Conservation (phyloP, 2,888 invertebrate species). For the Lumbricus terrestris region DNA sequence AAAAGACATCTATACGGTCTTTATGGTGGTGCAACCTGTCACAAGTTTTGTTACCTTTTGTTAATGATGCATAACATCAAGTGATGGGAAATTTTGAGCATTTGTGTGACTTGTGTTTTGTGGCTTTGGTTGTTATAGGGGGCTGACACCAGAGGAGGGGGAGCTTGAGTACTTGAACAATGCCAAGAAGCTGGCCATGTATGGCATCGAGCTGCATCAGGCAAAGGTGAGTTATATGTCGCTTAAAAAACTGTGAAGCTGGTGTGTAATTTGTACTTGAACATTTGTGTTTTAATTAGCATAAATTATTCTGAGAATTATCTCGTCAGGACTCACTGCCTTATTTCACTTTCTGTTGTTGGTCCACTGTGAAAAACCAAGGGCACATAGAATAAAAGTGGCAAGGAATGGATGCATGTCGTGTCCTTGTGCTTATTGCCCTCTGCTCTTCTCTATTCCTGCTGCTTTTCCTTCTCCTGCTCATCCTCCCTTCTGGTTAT, state of each 20-base stretch:
- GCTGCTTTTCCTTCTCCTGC: neutral
- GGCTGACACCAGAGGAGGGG: conserved; percentile 95
- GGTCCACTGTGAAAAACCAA: too few species aligned
- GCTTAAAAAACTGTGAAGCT: too few species aligned
- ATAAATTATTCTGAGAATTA: too few species aligned
- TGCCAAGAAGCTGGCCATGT: conserved; percentile 97
- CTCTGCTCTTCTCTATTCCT: too few species aligned
- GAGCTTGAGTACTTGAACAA: conserved; percentile 96
- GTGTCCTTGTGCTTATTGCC: too few species aligned
- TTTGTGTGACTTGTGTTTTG: neutral
- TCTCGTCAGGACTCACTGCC: too few species aligned
- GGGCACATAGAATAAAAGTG: too few species aligned
- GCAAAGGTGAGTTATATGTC: conserved; percentile 68
- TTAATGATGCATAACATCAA: neutral
- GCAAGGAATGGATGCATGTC: too few species aligned
- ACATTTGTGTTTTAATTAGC: neutral
- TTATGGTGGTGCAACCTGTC: neutral
- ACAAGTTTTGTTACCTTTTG: neutral
- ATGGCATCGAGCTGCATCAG: conserved; percentile 94
- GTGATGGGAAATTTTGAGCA: neutral
- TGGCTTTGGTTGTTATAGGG: conserved; percentile 65
- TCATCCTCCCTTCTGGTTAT: neutral
- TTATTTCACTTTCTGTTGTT: too few species aligned
- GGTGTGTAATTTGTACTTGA: neutral
- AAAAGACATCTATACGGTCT: too few species aligned